These are phyloP conservation scores for Rhorus exstirpatorius DNA, from an alignment of 2,888 invertebrate species.

Conservation along the genomic window DNA sequence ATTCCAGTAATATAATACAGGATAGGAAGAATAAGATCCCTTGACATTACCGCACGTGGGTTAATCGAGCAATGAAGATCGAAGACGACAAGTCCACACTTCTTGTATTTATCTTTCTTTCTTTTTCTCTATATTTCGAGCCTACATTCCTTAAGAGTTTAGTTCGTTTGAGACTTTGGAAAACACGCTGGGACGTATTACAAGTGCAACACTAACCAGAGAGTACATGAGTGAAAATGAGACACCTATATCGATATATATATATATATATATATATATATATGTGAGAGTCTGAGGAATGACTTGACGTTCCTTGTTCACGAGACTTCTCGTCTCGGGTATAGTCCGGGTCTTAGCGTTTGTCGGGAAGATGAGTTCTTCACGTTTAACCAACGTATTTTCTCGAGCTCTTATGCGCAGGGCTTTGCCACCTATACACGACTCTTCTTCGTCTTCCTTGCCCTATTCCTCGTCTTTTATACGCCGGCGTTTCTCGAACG, in stretches of 20 bases:
- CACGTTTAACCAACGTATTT: constrained; percentile 32
- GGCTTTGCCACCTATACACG: constrained; percentile 31
- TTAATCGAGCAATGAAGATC: constrained; percentile 38
- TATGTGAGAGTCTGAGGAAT: constrained; percentile 25
- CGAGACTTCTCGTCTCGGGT: constrained; percentile 39
- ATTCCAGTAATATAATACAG: neutral
- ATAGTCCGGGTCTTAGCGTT: constrained; percentile 49
- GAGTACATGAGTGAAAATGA: constrained; percentile 48
- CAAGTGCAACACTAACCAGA: constrained; percentile 44
- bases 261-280: neutral
- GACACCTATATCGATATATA: constrained; percentile 12
- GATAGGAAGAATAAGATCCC: neutral
- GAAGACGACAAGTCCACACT: constrained; percentile 18
- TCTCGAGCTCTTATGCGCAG: neutral
- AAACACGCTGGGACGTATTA: constrained; percentile 65
- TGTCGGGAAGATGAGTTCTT: constrained; percentile 60
- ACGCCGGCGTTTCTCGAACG: constrained; percentile 55
- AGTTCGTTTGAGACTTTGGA: constrained; percentile 38
- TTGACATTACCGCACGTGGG: constrained; percentile 24
- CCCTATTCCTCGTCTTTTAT: constrained; percentile 33
- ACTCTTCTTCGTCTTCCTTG: constrained; percentile 46
- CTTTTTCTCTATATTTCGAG: constrained; percentile 39
- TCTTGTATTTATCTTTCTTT: constrained; percentile 47
- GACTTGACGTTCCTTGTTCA: constrained; percentile 65
- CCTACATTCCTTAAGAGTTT: constrained; percentile 31